These are phyloP conservation scores for Drosophila rubida DNA, from an alignment of 2,888 invertebrate genomes.

Conservation along the genomic window DNA sequence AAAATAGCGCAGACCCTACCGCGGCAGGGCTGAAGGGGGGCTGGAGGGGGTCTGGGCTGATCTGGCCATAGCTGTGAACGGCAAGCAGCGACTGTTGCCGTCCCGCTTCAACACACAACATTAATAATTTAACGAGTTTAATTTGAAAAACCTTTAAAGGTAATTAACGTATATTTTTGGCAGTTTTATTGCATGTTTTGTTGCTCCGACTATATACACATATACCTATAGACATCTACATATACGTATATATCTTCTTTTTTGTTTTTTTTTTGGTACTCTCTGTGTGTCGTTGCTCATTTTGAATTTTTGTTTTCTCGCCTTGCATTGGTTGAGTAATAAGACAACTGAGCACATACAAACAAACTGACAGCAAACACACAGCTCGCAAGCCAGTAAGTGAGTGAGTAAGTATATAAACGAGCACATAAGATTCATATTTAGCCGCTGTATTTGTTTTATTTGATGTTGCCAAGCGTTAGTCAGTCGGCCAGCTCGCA, in stretches of 20 bases:
- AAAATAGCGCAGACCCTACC: slow-evolving; percentile 32
- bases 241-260: neutral
- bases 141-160: slow-evolving; percentile 80
- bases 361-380: slow-evolving; percentile 12
- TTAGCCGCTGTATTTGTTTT: slow-evolving; percentile 50
- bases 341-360: slow-evolving; percentile 39
- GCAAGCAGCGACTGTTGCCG: slow-evolving; percentile 39
- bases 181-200: slow-evolving; percentile 72
- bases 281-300: slow-evolving; percentile 1
- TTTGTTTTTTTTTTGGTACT: neutral
- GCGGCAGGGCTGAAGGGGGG: no score
- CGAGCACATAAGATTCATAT: slow-evolving; percentile 51
- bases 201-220: slow-evolving; percentile 11
- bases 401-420: slow-evolving; percentile 35
- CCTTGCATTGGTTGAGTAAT: slow-evolving; percentile 64
- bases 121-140: slow-evolving; percentile 75
- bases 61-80: slow-evolving; percentile 39
- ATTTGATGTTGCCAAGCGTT: slow-evolving; percentile 55
- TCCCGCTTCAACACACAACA: slow-evolving; percentile 52
- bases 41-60: slow-evolving; percentile 1
- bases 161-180: slow-evolving; percentile 79
- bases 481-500: slow-evolving; percentile 57
- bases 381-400: neutral
- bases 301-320: slow-evolving; percentile 39
- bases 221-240: no score